A percentile compares a stretch with the other conserved stretches of the same genome.
phyloP scores from a whole-genome alignment of 2,888 invertebrate species.

The Dioctria linearis region DNA sequence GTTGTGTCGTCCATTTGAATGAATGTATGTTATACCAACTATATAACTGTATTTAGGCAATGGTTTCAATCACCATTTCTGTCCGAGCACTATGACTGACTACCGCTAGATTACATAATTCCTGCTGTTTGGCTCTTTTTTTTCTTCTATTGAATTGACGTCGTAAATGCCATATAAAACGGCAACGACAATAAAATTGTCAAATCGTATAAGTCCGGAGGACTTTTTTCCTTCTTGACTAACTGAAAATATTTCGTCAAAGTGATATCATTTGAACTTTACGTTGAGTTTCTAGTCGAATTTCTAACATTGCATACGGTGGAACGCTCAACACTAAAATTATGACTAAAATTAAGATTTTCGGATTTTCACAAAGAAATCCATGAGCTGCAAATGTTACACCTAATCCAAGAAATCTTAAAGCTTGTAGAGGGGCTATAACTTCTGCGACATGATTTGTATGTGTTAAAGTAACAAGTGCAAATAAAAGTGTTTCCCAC shows the following conservation, averaged over 20 bases:
- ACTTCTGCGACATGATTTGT: constrained; percentile 69
- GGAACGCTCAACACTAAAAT: constrained; percentile 69
- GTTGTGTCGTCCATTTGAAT: not conserved
- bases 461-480: constrained; percentile 70
- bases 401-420: constrained; percentile 76
- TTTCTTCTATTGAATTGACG: not conserved
- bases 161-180: not conserved
- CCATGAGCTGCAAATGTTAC: constrained; percentile 78
- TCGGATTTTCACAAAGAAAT: constrained; percentile 73
- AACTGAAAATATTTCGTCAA: constrained; percentile 70
- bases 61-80: too few relatives aligned
- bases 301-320: constrained; percentile 70
- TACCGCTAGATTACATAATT: not conserved
- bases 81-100: too few relatives aligned
- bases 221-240: constrained; percentile 63
- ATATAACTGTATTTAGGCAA: not conserved
- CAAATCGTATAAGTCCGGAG: constrained; percentile 61
- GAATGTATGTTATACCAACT: not conserved
- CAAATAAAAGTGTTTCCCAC: constrained; percentile 80
- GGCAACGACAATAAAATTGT: constrained; percentile 5
- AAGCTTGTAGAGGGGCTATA: constrained; percentile 73
- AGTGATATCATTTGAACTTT: constrained; percentile 68
- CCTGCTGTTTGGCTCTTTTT: not conserved
- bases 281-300: constrained; percentile 69
- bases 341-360: constrained; percentile 68